phyloP scores from a whole-genome alignment of 2,888 invertebrate species.

The Sipunculus nudus region DNA sequence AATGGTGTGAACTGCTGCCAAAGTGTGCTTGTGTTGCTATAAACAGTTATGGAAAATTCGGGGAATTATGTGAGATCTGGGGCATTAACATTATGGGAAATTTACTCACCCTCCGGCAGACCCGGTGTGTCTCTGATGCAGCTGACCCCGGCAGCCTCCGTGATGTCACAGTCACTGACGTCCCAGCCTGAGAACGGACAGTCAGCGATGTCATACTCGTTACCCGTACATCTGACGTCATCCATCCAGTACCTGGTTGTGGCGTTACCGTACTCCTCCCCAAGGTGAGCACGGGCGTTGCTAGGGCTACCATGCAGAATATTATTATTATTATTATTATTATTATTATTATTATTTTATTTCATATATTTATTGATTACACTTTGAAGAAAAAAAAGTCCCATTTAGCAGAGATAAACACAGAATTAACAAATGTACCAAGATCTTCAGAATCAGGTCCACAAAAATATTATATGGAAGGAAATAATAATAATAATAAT shows the following conservation, averaged over 20 bases:
- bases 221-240: slow-evolving; percentile 50
- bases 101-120: slow-evolving; percentile 30
- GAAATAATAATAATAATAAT: too few species aligned
- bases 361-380: not conserved
- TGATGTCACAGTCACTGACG: slow-evolving; percentile 42
- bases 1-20: too few species aligned
- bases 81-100: too few species aligned
- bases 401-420: too few species aligned
- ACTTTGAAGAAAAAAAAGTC: too few species aligned
- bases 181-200: slow-evolving; percentile 44
- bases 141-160: slow-evolving; percentile 50
- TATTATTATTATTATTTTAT: not conserved
- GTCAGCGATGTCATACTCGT: slow-evolving; percentile 44
- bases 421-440: not conserved
- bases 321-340: not conserved
- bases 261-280: slow-evolving; percentile 27
- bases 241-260: slow-evolving; percentile 35
- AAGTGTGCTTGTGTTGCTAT: too few species aligned
- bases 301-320: slow-evolving; percentile 23
- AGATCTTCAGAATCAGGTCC: not conserved
- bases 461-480: too few species aligned
- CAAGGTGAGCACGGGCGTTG: slow-evolving; percentile 35
- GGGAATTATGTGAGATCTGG: not conserved
- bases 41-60: not conserved
- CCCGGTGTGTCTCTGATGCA: slow-evolving; percentile 33